Evolutionary conservation across 1,140 invertebrate genomes (phyloP).

Genomic region (Copidosoma floridanum): DNA sequence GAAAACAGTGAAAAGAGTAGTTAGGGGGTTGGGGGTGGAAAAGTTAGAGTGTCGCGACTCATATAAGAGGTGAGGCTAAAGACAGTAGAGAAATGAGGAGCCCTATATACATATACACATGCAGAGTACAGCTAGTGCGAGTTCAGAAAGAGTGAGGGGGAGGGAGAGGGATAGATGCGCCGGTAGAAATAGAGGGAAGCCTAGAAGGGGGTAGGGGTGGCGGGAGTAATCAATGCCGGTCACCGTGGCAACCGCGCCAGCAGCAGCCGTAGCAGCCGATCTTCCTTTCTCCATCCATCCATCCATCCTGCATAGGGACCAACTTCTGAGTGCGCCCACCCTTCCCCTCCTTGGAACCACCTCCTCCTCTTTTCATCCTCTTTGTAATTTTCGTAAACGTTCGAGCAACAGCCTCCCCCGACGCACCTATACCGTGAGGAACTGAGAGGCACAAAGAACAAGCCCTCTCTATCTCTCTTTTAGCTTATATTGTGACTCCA

Average conservation of each 20-base stretch:
- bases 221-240: conserved; percentile 55
- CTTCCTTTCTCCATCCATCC: conserved; percentile 51
- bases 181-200: conserved; percentile 29
- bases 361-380: not conserved
- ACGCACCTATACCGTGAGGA: not conserved
- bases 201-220: conserved; percentile 38
- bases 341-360: not conserved
- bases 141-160: not conserved
- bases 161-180: conserved; percentile 4
- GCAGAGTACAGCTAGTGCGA: too few species aligned
- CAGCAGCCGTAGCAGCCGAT: conserved; percentile 47
- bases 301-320: too few species aligned
- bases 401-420: conserved; percentile 1
- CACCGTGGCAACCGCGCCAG: conserved; percentile 52
- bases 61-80: too few species aligned
- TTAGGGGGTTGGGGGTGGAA: not conserved
- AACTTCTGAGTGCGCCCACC: conserved; percentile 31
- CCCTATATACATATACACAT: too few species aligned
- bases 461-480: too few species aligned
- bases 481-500: too few species aligned
- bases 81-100: too few species aligned
- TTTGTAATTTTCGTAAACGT: conserved; percentile 24
- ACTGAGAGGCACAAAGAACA: not conserved
- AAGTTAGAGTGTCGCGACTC: conserved; percentile 2
- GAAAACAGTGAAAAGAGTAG: not conserved